Evolutionary conservation across 2,113 vertebrate genomes (phyloP).

Genomic region (Setophaga kirtlandii): DNA sequence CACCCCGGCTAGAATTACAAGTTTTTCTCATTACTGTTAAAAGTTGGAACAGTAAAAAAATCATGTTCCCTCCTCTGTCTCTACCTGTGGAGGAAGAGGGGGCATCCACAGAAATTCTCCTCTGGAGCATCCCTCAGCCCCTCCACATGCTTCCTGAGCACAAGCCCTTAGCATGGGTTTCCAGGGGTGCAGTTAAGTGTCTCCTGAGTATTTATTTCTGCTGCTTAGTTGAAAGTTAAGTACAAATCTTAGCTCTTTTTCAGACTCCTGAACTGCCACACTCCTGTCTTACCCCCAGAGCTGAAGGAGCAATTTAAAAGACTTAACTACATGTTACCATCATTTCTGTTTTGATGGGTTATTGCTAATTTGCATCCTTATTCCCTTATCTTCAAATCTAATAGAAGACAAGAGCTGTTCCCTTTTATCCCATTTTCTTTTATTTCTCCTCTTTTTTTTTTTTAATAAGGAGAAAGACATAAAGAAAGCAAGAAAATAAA

Average conservation of each 20-base stretch:
- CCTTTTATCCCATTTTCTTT: constrained; percentile 19
- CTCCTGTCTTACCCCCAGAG: constrained; percentile 20
- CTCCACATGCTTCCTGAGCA: neutral
- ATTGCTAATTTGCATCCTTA: constrained; percentile 67
- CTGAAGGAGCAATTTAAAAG: constrained; percentile 56
- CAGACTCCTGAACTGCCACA: constrained; percentile 17
- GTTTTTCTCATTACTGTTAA: neutral
- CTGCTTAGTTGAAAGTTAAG: constrained; percentile 5
- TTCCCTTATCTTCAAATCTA: constrained; percentile 60
- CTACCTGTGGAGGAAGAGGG: neutral
- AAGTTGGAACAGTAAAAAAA: neutral
- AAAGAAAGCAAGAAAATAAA: constrained; percentile 44
- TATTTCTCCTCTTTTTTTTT: neutral
- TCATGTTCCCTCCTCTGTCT: neutral
- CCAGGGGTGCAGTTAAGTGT: neutral
- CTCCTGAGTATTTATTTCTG: neutral
- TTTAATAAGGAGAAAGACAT: constrained; percentile 36
- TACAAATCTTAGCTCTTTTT: constrained; percentile 19
- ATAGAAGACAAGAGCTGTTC: constrained; percentile 49
- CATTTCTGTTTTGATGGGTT: constrained; percentile 58
- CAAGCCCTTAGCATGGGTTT: neutral
- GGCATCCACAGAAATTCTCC: neutral
- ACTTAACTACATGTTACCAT: constrained; percentile 68
- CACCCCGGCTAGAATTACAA: neutral
- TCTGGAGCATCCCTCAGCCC: neutral